These are phyloP conservation scores for Gavialis gangeticus DNA, from an alignment of 2,113 vertebrate genomes.

Conservation along the genomic window DNA sequence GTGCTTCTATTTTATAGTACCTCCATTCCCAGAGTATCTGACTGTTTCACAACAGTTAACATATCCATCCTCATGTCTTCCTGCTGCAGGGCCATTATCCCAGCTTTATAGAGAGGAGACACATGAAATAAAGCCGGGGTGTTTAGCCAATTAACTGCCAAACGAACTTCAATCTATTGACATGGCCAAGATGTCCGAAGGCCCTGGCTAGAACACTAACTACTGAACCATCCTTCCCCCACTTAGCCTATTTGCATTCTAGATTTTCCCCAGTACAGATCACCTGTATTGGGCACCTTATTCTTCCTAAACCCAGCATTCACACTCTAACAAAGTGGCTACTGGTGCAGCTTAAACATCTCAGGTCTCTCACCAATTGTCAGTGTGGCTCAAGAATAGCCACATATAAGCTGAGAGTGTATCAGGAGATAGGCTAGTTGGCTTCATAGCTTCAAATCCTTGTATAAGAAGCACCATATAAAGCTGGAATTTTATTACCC, in stretches of 20 bases:
- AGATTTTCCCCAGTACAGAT: too few relatives aligned
- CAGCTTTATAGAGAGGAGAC: background rate
- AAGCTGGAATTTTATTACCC: fast-evolving
- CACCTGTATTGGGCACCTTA: background rate
- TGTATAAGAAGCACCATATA: background rate
- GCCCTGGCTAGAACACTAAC: background rate
- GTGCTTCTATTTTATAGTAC: background rate
- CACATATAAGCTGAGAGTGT: too few relatives aligned
- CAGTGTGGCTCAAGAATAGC: background rate
- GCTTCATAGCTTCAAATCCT: too few relatives aligned
- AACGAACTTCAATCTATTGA: background rate
- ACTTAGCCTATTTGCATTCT: background rate
- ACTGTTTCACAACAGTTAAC: background rate
- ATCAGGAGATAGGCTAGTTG: too few relatives aligned
- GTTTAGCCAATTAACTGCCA: background rate
- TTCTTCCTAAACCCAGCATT: background rate
- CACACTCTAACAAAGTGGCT: too few relatives aligned
- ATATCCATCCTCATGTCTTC: background rate
- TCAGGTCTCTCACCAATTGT: too few relatives aligned
- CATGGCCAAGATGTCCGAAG: background rate
- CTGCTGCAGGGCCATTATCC: background rate
- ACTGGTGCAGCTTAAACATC: too few relatives aligned
- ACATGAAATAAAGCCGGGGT: background rate
- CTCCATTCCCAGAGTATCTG: background rate
- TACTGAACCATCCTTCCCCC: background rate